Base-by-base conservation (phyloP, 2,113 vertebrate genomes). In the Otis tarda region DNA sequence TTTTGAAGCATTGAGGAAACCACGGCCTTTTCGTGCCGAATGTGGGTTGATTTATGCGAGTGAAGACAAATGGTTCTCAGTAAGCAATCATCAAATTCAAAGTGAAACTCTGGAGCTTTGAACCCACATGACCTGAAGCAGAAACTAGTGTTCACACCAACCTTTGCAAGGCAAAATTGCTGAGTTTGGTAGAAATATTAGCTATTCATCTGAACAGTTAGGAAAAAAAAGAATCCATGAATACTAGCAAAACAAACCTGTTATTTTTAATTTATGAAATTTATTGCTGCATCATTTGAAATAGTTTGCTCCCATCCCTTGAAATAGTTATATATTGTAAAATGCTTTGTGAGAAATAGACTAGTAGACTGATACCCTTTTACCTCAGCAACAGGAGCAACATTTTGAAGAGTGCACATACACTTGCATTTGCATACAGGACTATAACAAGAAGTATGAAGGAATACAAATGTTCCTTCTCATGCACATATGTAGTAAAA, bases 61-160 rank as follows among this genome's bases (percentile, higher is more conserved):
- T 74, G 82, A 95, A 94, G 94, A 97, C 94, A 97, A 96, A 93
- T 78, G 79, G 50, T 74, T 94, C 92, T 90, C 87, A 87, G 78
- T 93, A 76, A 89, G 83, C 39, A 92, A 96, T 94, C 91, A 95
- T 53, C 94, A 95, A 77, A 96, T 73, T 94, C 88, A 83, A 95
- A 95, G 79, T 71, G 94, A 96, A 97, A 96, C 39, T 94, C 85
- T 77, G 94, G 92, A 83, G 37, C 55, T 95, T 96, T 96, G 90
- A 96, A 96, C 87, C 70, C 59, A 67, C 69, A 95, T 82, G 93
- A 96, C 89, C 94, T 93, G 69, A 89, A 94, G 91, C 82, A 94
- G 87, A 93, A 94, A 76, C 31, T 17, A 70, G 14, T 89, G 68
- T 77, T 95, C 90, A 92, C 92, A 93, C 68, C 55, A 94, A 56